Conservation (phyloP, 2,113 vertebrate species). For the Jacana jacana region DNA sequence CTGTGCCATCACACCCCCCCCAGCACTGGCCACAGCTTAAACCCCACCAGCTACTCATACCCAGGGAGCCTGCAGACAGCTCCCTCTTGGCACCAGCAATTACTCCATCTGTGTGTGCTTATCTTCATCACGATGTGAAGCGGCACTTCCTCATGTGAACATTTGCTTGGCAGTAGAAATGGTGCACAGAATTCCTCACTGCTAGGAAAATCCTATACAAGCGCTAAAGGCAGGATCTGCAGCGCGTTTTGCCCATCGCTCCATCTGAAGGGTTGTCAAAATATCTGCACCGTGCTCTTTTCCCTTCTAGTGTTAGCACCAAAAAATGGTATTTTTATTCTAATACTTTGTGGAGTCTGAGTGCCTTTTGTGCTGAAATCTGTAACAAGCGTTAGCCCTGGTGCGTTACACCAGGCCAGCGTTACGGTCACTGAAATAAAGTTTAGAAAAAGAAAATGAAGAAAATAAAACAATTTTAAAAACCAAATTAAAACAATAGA, state of each 20-base stretch:
- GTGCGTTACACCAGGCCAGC: background rate
- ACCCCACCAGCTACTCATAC: rapidly evolving
- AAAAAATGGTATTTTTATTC: background rate
- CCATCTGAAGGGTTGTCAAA: background rate
- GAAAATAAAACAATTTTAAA: background rate
- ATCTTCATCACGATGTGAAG: background rate
- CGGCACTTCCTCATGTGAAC: background rate
- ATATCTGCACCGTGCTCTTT: background rate
- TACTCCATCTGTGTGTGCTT: background rate
- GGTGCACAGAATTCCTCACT: background rate
- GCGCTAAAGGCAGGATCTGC: rapidly evolving
- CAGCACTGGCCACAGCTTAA: background rate
- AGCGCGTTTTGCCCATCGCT: background rate
- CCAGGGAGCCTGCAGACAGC: background rate
- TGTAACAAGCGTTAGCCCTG: rapidly evolving
- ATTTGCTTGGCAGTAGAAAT: background rate
- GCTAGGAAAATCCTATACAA: background rate
- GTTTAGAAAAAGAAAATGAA: background rate
- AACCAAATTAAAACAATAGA: background rate
- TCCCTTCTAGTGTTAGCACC: background rate
- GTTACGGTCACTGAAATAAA: background rate
- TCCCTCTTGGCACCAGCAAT: background rate
- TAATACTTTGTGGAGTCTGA: background rate
- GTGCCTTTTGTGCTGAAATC: background rate
- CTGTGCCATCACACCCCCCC: rapidly evolving